Evolutionary conservation across 2,113 vertebrate genomes (phyloP).

Genomic region (Connochaetes taurinus): DNA sequence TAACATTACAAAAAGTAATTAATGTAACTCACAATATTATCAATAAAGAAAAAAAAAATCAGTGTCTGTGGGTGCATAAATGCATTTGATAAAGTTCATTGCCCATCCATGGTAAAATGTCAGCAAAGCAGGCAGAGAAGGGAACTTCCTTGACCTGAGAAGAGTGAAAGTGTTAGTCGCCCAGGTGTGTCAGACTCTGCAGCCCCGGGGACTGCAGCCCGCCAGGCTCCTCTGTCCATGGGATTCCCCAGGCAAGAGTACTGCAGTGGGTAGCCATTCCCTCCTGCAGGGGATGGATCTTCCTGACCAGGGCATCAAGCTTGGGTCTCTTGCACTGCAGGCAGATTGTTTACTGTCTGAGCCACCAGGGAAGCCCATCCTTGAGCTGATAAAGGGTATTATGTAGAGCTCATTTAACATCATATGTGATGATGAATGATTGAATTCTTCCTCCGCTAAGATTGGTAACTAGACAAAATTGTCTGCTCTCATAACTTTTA

Average conservation of each 20-base stretch:
- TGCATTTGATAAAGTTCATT: not conserved
- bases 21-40: not conserved
- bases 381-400: not conserved
- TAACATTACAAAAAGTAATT: not conserved
- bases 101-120: not conserved
- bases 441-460: not conserved
- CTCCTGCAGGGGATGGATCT: not conserved
- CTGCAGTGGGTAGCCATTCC: not conserved
- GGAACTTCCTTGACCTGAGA: not conserved
- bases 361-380: not conserved
- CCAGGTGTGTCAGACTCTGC: not conserved
- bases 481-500: not conserved
- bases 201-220: not conserved
- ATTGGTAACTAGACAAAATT: not conserved
- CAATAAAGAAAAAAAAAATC: not conserved
- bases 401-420: not conserved
- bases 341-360: not conserved
- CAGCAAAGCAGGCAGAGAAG: not conserved
- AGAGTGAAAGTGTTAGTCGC: not conserved
- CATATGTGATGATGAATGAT: not conserved
- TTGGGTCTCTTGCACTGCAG: not conserved
- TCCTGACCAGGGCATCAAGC: not conserved
- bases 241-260: not conserved
- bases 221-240: not conserved
- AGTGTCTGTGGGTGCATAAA: not conserved